Evolutionary conservation across 2,888 invertebrate species (phyloP).

Genomic region (Tachina lurida): DNA sequence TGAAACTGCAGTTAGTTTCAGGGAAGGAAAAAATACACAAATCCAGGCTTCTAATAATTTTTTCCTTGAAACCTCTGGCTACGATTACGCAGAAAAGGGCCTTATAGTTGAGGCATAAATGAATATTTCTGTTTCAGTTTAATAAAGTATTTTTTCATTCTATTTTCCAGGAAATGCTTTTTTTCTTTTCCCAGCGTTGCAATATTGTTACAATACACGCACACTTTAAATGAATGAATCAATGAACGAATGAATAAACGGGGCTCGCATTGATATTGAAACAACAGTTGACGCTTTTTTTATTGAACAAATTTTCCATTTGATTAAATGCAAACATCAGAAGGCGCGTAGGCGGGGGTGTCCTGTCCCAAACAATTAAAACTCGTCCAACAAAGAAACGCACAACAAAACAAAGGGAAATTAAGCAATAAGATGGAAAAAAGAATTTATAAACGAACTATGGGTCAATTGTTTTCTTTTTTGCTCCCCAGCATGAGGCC

Average conservation of each 20-base stretch:
- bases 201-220: constrained; percentile 60
- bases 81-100: constrained; percentile 9
- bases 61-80: neutral
- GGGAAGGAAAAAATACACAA: too few species aligned
- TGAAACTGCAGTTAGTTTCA: too few species aligned
- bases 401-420: constrained; percentile 12
- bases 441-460: constrained; percentile 26
- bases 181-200: constrained; percentile 31
- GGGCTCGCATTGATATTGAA: constrained; percentile 59
- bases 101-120: constrained; percentile 58
- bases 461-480: constrained; percentile 66
- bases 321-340: constrained; percentile 81
- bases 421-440: constrained; percentile 1
- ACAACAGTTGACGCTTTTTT: constrained; percentile 70
- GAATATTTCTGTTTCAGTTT: constrained; percentile 65
- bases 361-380: constrained; percentile 65
- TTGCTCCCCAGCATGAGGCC: constrained; percentile 53
- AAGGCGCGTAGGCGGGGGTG: constrained; percentile 63
- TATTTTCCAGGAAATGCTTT: constrained; percentile 17
- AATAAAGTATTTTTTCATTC: constrained; percentile 26
- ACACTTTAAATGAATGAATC: constrained; percentile 58
- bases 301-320: constrained; percentile 79
- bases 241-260: constrained; percentile 29
- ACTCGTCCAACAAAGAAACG: constrained; percentile 47
- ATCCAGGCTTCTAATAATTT: too few species aligned